Conservation (phyloP, 1,140 invertebrate genomes). For the Danaus melanippus region DNA sequence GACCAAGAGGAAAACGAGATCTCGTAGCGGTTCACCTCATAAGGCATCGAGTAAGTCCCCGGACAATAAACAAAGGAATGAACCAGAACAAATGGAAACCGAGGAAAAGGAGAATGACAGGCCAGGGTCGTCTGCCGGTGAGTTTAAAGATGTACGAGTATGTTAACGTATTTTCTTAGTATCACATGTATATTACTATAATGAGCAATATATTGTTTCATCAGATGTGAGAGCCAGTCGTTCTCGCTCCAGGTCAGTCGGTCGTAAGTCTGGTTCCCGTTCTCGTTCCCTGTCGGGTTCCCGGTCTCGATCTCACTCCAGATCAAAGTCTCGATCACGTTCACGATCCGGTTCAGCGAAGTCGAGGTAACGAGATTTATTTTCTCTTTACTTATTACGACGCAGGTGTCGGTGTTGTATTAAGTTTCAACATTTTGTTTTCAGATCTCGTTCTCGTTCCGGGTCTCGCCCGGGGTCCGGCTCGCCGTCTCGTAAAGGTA, state of each 20-base stretch:
- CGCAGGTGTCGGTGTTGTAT: neutral
- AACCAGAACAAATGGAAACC: slow-evolving; percentile 31
- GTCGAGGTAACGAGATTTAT: slow-evolving; percentile 20
- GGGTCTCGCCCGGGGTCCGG: slow-evolving; percentile 39
- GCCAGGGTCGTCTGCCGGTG: slow-evolving; percentile 13
- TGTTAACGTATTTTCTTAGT: too few relatives aligned
- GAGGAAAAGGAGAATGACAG: slow-evolving; percentile 21
- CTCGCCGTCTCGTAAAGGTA: slow-evolving; percentile 34
- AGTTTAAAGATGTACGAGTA: neutral
- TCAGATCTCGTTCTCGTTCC: slow-evolving; percentile 49
- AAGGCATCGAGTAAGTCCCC: slow-evolving; percentile 15
- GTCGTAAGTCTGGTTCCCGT: slow-evolving; percentile 41
- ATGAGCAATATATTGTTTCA: neutral
- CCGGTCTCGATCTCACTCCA: slow-evolving; percentile 40
- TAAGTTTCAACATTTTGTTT: slow-evolving; percentile 10
- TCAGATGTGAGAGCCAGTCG: slow-evolving; percentile 6
- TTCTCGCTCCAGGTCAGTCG: slow-evolving; percentile 30
- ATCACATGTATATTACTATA: too few relatives aligned
- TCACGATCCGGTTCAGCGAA: slow-evolving; percentile 51
- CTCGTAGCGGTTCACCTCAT: slow-evolving; percentile 7
- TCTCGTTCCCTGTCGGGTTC: slow-evolving; percentile 47
- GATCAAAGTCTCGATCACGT: slow-evolving; percentile 50
- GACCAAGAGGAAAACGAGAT: slow-evolving; percentile 7
- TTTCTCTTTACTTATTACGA: slow-evolving; percentile 10
- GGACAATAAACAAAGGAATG: slow-evolving; percentile 19